Conservation (phyloP, 2,113 vertebrate genomes). For the Nerophis lumbriciformis region DNA sequence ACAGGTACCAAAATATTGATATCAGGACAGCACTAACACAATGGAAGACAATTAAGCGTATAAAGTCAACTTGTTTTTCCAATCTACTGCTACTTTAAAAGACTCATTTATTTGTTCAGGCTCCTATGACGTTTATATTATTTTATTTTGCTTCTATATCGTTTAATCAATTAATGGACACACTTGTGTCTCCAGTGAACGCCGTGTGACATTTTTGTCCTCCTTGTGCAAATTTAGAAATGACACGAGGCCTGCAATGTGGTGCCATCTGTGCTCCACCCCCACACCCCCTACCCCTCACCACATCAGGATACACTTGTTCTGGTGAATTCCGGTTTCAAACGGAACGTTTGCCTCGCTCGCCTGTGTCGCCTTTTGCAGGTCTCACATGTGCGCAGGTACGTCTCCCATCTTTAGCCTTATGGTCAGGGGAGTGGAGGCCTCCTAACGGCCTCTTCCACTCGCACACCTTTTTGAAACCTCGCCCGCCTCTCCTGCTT, state of each 20-base stretch:
- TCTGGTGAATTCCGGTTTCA: slow-evolving; percentile 77
- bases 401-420: slow-evolving; percentile 47
- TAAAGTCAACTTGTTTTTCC: no score
- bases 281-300: slow-evolving; percentile 57
- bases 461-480: slow-evolving; percentile 53
- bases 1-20: no score
- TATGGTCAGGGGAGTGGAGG: slow-evolving; percentile 64
- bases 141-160: no score
- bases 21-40: no score
- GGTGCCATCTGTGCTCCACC: slow-evolving; percentile 44
- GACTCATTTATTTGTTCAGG: no score
- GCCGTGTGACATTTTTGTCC: slow-evolving; percentile 10
- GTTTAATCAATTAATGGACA: not conserved
- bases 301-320: slow-evolving; percentile 81
- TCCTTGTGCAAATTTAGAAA: slow-evolving; percentile 39
- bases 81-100: no score
- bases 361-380: slow-evolving; percentile 56
- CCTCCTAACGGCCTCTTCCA: slow-evolving; percentile 62
- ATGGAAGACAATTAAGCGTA: no score
- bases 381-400: slow-evolving; percentile 51
- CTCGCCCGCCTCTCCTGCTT: slow-evolving; percentile 41
- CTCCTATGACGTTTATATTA: no score
- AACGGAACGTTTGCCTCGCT: slow-evolving; percentile 69
- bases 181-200: not conserved
- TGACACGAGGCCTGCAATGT: slow-evolving; percentile 43